phyloP scores from a whole-genome alignment of 1,140 invertebrate genomes.

The Drosophila baimaii region DNA sequence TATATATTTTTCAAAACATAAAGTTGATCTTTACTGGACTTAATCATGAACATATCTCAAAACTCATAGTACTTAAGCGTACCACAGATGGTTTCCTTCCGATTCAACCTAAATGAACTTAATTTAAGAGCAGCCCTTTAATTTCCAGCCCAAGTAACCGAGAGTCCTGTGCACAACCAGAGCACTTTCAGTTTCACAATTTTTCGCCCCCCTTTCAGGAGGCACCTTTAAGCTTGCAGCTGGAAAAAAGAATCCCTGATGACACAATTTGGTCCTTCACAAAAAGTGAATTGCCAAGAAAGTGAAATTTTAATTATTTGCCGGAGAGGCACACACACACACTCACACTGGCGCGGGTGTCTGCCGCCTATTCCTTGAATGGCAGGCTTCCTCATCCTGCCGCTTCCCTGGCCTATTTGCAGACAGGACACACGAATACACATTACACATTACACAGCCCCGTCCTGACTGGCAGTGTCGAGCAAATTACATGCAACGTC shows the following conservation, averaged over 20 bases:
- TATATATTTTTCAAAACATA: background rate
- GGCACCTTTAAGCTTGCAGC: slow-evolving; percentile 39
- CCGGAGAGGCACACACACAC: slow-evolving; percentile 39
- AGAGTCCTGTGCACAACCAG: background rate
- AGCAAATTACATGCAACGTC: slow-evolving; percentile 82
- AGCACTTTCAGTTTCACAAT: slow-evolving; percentile 36
- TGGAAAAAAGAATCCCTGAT: slow-evolving; percentile 58
- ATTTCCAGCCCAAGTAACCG: slow-evolving; percentile 1
- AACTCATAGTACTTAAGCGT: background rate
- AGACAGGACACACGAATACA: slow-evolving; percentile 73
- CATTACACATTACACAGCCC: slow-evolving; percentile 19
- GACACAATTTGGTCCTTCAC: slow-evolving; percentile 70
- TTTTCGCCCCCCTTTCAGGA: background rate
- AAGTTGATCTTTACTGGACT: background rate
- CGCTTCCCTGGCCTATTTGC: slow-evolving; percentile 66
- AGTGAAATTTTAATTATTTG: slow-evolving; percentile 84
- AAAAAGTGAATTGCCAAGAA: slow-evolving; percentile 82
- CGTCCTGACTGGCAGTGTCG: slow-evolving; percentile 50
- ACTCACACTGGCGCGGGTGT: background rate
- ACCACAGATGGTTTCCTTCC: no score
- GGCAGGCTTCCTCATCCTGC: slow-evolving; percentile 51
- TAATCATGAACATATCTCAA: background rate
- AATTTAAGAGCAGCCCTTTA: slow-evolving; percentile 6
- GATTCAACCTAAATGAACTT: background rate
- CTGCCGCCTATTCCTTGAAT: slow-evolving; percentile 64